These are phyloP conservation scores for Synanthedon myopaeformis DNA, from an alignment of 2,888 invertebrate genomes.

Conservation along the genomic window DNA sequence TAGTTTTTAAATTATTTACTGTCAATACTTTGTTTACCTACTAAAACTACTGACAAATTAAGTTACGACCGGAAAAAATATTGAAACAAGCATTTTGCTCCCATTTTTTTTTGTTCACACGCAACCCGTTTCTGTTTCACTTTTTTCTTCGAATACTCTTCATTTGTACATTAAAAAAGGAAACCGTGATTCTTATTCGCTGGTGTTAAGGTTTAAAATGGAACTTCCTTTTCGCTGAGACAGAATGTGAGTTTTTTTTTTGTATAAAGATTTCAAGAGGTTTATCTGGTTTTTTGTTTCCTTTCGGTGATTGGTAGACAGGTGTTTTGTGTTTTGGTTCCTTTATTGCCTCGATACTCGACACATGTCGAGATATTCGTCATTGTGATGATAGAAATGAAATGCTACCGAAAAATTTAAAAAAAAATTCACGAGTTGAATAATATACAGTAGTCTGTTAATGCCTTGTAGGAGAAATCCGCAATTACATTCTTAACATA, in stretches of 20 bases:
- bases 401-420: too few relatives aligned
- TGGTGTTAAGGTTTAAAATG: neutral
- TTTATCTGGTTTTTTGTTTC: slow-evolving; percentile 10
- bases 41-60: slow-evolving; percentile 23
- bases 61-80: slow-evolving; percentile 16
- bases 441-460: too few relatives aligned
- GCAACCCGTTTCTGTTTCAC: slow-evolving; percentile 4
- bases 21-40: neutral
- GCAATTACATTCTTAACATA: too few relatives aligned
- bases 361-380: too few relatives aligned
- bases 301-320: slow-evolving; percentile 1
- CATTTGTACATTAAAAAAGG: neutral
- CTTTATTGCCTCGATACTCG: too few relatives aligned
- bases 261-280: slow-evolving; percentile 9
- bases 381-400: too few relatives aligned
- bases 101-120: slow-evolving; percentile 21
- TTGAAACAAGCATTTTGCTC: slow-evolving; percentile 24
- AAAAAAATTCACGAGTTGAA: too few relatives aligned
- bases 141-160: slow-evolving; percentile 7
- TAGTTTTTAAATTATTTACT: too few relatives aligned
- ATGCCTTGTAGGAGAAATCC: too few relatives aligned
- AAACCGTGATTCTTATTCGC: neutral
- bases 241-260: neutral
- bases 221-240: neutral
- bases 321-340: slow-evolving; percentile 6